Evolutionary conservation across 2,888 invertebrate species (phyloP), one percentile per base, ranked within the genome.

Genomic region (Leucophora obtusa): DNA sequence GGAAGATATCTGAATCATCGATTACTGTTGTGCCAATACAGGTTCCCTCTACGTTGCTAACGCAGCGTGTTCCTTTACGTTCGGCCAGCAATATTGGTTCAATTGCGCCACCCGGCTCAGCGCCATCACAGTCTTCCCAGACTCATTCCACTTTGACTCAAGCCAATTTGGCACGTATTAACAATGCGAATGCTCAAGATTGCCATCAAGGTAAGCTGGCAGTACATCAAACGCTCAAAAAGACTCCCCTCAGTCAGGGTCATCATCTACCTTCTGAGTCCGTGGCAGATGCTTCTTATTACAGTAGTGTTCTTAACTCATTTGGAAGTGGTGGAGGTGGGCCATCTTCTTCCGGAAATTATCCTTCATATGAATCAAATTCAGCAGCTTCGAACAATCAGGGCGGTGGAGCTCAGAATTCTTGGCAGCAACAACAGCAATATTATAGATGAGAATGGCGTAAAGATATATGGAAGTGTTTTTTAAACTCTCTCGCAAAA

Each of bases 111-210:
- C 86, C 88, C 0, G 87, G 87, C 15, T 84, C 87, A n/a, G 70
- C 81, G 17, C n/a, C 82, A 47, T 59, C 74, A 35, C 69, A 69
- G 47, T 15, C 81, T 15, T 68, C 73, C 11, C 86, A 86, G 65
- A 81, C 87, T 10, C 87, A 88, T 82, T 88, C 88, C n/a, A 84
- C 87, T 18, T 84, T 88, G 1, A 88, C 88, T 2, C 85, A 84
- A 78, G 89, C 89, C 0, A 89, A 89, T 79, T 83, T 89, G 21
- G 88, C 89, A 8, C 86, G 89, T 24, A 89, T 89, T 15, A 89
- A 89, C 79, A 89, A 87, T 65, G 89, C 88, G 8, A 89, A 89
- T 79, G 89, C 88, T 54, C 89, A 89, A 84, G 89, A 89, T 18
- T 89, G 89, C 14, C 89, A 89, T 78, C 89, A 89, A 70, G 87